Base-by-base conservation (phyloP, 2,797 vertebrate species). In the Chaetophractus vellerosus region DNA sequence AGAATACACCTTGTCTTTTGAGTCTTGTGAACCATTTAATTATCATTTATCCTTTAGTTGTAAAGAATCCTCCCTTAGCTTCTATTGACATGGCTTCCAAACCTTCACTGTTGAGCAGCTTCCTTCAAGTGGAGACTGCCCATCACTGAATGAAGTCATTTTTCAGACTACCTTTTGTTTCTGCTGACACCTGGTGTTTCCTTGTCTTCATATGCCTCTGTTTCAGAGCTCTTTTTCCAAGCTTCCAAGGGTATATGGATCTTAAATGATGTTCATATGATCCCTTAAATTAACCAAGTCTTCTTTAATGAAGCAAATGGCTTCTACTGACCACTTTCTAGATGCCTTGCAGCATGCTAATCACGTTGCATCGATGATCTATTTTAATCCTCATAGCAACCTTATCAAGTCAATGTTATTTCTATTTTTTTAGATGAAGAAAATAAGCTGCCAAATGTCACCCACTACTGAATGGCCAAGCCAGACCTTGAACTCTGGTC, bases 281-380 rank as follows among this genome's bases (percentile, higher is more conserved):
- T 79, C 57, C 59, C 71, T 94, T 78, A 80, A 78, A 57, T 80
- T 82, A 75, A 79, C 31, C 31, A n/a, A 26, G 75, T 92, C 41
- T 88, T 63, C 72, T 75, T 80, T 86, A 68, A 66, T 95, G 63
- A 74, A 92, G 80, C 88, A 74, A 92, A 93, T 90, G 45, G 23
- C 19, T 85, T 94, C 36, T 90, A 9, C 4, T 68, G 52, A 95
- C 86, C 41, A 28, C 15, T 78, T 4, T 89, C 23, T 86, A 1
- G 59, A 24, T 38, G 36, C 33, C 75, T 88, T 63, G 19, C 26
- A 78, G 21, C 52, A 31, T 82, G 57, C 31, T 31, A 4, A 31
- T 18, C 21, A 5, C n/a, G 23, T 93, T 57, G 69, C 5, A 15
- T 61, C 83, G 55, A 19, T 94, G 71, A 55, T 11, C 52, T 69